These are phyloP conservation scores for Ceratotherium simum DNA, from an alignment of 2,113 vertebrate genomes.

Conservation along the genomic window DNA sequence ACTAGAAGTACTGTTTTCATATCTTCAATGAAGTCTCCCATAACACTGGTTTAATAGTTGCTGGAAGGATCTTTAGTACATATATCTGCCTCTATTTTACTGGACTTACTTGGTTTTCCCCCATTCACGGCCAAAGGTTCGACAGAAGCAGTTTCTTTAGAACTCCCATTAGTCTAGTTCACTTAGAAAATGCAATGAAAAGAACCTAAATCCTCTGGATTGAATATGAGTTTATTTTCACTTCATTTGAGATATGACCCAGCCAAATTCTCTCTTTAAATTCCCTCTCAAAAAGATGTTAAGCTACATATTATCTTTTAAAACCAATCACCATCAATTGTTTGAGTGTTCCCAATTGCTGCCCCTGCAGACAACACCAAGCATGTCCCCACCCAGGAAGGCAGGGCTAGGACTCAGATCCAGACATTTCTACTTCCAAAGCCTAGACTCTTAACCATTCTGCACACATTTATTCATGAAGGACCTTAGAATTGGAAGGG, in stretches of 20 bases:
- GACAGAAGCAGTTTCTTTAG: conserved; percentile 39
- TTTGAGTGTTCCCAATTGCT: not conserved
- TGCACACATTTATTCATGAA: not conserved
- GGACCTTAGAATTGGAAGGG: not conserved
- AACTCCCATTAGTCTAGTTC: conserved; percentile 12
- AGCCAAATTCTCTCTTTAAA: not conserved
- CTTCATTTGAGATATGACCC: not conserved
- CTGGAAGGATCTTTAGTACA: not conserved
- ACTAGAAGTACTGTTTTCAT: not conserved
- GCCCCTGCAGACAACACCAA: not conserved
- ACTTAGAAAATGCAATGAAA: conserved; percentile 33
- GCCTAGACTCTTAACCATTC: not conserved
- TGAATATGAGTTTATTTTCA: conserved; percentile 27
- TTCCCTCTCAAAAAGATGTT: not conserved
- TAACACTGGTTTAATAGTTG: conserved; percentile 19
- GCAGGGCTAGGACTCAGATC: not conserved
- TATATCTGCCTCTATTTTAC: conserved; percentile 53
- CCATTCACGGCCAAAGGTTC: conserved; percentile 29
- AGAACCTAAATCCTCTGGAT: not conserved
- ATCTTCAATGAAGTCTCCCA: not conserved
- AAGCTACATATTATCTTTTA: not conserved
- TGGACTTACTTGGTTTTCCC: conserved; percentile 46
- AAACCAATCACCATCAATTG: not conserved
- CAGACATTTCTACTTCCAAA: not conserved
- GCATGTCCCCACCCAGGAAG: not conserved